Conservation (phyloP, 2,797 vertebrate genomes). For the Hafferia zeledoni region DNA sequence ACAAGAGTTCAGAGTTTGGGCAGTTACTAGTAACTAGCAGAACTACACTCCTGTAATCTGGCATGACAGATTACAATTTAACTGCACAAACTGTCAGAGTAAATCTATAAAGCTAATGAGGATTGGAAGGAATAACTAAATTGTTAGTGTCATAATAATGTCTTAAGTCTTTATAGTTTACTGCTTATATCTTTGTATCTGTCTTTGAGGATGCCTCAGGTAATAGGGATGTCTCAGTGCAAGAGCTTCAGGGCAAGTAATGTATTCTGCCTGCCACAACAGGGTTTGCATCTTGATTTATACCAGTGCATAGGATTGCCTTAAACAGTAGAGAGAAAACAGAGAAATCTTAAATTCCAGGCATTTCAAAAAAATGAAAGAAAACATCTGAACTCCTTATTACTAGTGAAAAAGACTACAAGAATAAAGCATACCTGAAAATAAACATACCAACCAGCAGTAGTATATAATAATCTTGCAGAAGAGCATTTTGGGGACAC, state of each 20-base stretch:
- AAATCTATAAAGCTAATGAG: neutral
- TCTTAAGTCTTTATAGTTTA: neutral
- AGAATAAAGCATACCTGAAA: neutral
- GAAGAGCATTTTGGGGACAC: neutral
- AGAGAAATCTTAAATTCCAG: neutral
- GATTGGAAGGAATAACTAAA: neutral
- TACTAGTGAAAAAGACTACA: neutral
- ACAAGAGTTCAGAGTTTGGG: neutral
- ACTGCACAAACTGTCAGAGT: neutral
- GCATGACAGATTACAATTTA: neutral
- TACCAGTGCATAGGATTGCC: neutral
- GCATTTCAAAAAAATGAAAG: neutral
- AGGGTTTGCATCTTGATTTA: neutral
- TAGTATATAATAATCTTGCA: neutral
- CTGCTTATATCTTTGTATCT: neutral
- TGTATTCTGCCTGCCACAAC: neutral
- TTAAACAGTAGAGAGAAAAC: neutral
- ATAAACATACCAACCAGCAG: neutral
- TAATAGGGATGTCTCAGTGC: neutral
- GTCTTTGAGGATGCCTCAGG: neutral
- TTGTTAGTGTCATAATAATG: neutral
- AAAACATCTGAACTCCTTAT: neutral
- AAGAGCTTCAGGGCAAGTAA: neutral
- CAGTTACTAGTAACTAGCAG: neutral
- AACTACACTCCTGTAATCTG: neutral